These are phyloP conservation scores for Oenanthe melanoleuca DNA, from an alignment of 2,113 vertebrate genomes.

Conservation along the genomic window DNA sequence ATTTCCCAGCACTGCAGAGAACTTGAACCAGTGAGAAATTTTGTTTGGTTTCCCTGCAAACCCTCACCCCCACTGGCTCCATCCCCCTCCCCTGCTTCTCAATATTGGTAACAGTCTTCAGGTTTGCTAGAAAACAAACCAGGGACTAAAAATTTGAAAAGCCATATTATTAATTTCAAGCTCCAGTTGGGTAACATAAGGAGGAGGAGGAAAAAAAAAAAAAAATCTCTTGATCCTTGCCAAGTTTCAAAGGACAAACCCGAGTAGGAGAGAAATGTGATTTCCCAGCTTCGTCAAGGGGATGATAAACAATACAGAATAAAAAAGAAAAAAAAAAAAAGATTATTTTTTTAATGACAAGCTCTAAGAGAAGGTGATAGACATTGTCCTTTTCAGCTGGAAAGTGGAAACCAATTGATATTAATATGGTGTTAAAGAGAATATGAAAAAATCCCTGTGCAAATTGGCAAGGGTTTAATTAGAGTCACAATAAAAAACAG, in stretches of 20 bases:
- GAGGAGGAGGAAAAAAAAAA: constrained; percentile 10
- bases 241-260: constrained; percentile 66
- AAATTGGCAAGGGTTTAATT: constrained; percentile 79
- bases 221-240: not conserved
- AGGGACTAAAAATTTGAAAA: not conserved
- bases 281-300: constrained; percentile 52
- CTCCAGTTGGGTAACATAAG: constrained; percentile 54
- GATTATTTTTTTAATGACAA: not conserved
- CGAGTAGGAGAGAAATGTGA: constrained; percentile 42
- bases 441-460: constrained; percentile 26
- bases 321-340: not conserved
- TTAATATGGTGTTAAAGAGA: constrained; percentile 53
- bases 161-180: constrained; percentile 12
- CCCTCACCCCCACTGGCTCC: not conserved
- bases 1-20: not conserved
- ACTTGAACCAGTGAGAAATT: not conserved
- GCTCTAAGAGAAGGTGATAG: constrained; percentile 51
- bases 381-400: constrained; percentile 61
- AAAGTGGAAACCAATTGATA: constrained; percentile 62
- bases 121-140: constrained; percentile 57
- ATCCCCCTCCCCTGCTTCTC: not conserved
- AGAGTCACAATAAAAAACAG: constrained; percentile 61
- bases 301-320: constrained; percentile 50
- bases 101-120: not conserved
- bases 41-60: not conserved